Conservation (phyloP, 1,140 invertebrate species). For the Lycorma delicatula region DNA sequence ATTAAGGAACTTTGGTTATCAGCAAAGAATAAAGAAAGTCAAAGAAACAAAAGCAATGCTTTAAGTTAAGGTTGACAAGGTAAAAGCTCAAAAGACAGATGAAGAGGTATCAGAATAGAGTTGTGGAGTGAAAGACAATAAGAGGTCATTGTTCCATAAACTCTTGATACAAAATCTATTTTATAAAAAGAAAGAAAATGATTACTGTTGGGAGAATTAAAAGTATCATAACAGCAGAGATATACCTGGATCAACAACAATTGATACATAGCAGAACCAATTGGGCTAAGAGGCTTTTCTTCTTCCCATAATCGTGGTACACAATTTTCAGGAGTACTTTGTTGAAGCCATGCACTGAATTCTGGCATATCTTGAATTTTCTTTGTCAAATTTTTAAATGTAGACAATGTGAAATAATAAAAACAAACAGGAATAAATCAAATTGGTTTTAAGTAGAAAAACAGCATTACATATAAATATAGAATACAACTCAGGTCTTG, state of each 20-base stretch:
- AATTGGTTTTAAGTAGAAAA: slow-evolving; percentile 28
- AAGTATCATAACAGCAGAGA: no score
- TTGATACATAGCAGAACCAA: slow-evolving; percentile 76
- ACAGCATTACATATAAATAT: not conserved
- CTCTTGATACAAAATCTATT: no score
- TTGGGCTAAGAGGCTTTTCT: slow-evolving; percentile 61
- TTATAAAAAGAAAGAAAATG: no score
- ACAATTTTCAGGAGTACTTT: slow-evolving; percentile 80
- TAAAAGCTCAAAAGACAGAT: no score
- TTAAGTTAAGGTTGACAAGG: no score
- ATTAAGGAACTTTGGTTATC: no score
- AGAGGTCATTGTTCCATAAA: no score
- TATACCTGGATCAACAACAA: slow-evolving; percentile 75
- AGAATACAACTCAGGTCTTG: slow-evolving; percentile 3
- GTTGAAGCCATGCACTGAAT: slow-evolving; percentile 80
- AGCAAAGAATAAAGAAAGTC: no score
- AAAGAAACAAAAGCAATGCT: no score
- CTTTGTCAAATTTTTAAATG: slow-evolving; percentile 72
- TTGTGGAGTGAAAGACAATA: no score
- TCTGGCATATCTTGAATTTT: slow-evolving; percentile 64
- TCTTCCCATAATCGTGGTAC: slow-evolving; percentile 90
- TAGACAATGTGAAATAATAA: slow-evolving; percentile 51
- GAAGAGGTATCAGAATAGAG: no score
- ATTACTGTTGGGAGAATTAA: no score
- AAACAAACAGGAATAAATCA: slow-evolving; percentile 28